Conservation (phyloP, 2,888 invertebrate genomes). For the Drosophila maculinotata region DNA sequence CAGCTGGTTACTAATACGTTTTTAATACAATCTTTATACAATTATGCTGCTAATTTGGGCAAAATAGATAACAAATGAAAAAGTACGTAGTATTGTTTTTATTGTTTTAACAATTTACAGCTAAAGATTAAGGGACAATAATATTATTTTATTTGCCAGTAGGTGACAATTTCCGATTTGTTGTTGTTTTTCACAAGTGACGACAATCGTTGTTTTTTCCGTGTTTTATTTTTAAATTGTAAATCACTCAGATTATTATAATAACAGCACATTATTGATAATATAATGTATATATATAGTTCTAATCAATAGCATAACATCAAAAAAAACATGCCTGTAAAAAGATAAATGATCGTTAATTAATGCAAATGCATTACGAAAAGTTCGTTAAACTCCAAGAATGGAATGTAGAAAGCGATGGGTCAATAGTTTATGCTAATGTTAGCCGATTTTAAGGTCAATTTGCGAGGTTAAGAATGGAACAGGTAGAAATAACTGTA, state of each 20-base stretch:
- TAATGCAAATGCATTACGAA: conserved; percentile 1
- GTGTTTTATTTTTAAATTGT: conserved; percentile 2
- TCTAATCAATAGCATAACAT: neutral
- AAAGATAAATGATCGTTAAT: conserved; percentile 2
- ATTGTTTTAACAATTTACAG: conserved; percentile 1
- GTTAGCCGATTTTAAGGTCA: conserved; percentile 4
- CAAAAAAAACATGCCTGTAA: neutral
- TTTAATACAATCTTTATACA: neutral
- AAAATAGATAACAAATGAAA: too few relatives aligned
- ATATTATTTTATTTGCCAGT: conserved; percentile 1
- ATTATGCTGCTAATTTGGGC: too few relatives aligned
- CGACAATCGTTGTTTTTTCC: conserved; percentile 6
- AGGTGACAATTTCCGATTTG: conserved; percentile 13
- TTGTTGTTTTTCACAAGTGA: conserved; percentile 13
- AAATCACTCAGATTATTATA: neutral
- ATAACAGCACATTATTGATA: conserved; percentile 12
- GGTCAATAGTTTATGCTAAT: conserved; percentile 33
- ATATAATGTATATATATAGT: neutral
- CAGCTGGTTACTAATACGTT: neutral
- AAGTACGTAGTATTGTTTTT: too few relatives aligned
- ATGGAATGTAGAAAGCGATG: conserved; percentile 31
- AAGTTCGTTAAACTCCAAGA: conserved; percentile 56
- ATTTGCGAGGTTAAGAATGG: neutral
- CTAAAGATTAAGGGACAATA: conserved; percentile 14
- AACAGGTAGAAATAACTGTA: neutral